Base-by-base conservation (phyloP, 1,140 invertebrate species). In the Steinernema khuongi region DNA sequence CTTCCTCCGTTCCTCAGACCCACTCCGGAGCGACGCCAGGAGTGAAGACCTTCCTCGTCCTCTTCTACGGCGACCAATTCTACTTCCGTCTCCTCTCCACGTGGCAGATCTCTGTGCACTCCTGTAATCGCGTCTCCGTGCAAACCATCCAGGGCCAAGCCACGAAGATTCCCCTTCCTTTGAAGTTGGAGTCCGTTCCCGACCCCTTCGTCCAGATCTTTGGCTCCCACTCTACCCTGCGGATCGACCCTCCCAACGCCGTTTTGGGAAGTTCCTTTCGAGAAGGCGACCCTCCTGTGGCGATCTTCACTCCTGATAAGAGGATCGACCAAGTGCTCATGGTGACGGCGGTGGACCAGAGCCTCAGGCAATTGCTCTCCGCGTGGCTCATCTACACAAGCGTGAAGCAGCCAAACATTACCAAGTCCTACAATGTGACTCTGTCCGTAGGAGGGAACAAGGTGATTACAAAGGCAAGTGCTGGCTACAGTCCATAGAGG, bases 311-410 rank as follows among this genome's bases (percentile, higher is more conserved):
- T 1, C 70, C 80, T 33, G 36, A 77, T 22, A 60, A 60, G 50
- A 14, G 50, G 81, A 78, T 26, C 31, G 50, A 70, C 31, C 26
- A 17, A 17, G 26, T 71, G 26, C 50, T 81, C 2, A 28, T 83
- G 43, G 67, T 80, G n/a, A 83, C 72, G n/a, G 77, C 77, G 29
- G 79, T 80, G 7, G 81, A 81, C n/a, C 30, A 66, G 17, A 68
- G 43, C 41, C 60, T 69, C 11, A 22, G 28, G 18, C 22, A 67
- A 26, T 31, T 84, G 33, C 26, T 83, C 28, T 26, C 19, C 33
- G 60, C 32, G 1, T 80, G 79, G 79, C 26, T 82, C 0, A 32
- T 80, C 1, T 67, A 50, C 26, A 44, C 66, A 0, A 31, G 19
- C 14, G 79, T 80, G 18, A 44, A 50, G 19, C 68, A 80, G 31